phyloP scores from a whole-genome alignment of 1,140 invertebrate genomes.

The Lordiphosa mommai region DNA sequence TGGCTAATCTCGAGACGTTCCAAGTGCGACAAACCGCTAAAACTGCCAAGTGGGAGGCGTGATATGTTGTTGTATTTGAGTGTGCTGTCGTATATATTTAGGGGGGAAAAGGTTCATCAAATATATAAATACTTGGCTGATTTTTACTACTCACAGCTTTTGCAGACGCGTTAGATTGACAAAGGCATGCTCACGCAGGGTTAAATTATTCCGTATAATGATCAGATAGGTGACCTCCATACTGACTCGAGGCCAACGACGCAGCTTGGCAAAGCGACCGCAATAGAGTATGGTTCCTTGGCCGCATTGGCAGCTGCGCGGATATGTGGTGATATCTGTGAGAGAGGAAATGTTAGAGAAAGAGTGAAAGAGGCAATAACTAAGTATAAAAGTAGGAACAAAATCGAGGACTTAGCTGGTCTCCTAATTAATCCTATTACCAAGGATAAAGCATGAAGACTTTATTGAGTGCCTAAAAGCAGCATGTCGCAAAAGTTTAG shows the following conservation, averaged over 20 bases:
- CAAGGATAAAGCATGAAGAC: no score
- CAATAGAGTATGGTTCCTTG: conserved; percentile 59
- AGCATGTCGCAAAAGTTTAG: no score
- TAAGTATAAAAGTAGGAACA: no score
- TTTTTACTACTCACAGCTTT: conserved; percentile 45
- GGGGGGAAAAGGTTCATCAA: not conserved
- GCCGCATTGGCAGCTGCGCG: conserved; percentile 53
- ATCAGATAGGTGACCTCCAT: conserved; percentile 64
- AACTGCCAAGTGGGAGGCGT: conserved; percentile 58
- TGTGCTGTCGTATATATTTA: conserved; percentile 21
- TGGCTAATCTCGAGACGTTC: conserved; percentile 76
- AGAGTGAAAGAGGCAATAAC: no score
- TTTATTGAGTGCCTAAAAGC: no score
- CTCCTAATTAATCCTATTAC: no score
- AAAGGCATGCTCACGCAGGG: conserved; percentile 48
- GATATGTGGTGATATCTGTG: conserved; percentile 72
- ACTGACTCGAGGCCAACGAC: conserved; percentile 48
- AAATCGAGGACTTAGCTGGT: no score
- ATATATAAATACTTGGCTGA: not conserved
- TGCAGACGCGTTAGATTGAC: conserved; percentile 46
- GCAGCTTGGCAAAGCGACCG: conserved; percentile 49
- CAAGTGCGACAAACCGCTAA: conserved; percentile 47
- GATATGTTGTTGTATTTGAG: conserved; percentile 78
- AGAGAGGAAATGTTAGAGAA: not conserved
- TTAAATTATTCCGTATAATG: conserved; percentile 63